phyloP scores from a whole-genome alignment of 2,113 vertebrate genomes.

The Bos javanicus region DNA sequence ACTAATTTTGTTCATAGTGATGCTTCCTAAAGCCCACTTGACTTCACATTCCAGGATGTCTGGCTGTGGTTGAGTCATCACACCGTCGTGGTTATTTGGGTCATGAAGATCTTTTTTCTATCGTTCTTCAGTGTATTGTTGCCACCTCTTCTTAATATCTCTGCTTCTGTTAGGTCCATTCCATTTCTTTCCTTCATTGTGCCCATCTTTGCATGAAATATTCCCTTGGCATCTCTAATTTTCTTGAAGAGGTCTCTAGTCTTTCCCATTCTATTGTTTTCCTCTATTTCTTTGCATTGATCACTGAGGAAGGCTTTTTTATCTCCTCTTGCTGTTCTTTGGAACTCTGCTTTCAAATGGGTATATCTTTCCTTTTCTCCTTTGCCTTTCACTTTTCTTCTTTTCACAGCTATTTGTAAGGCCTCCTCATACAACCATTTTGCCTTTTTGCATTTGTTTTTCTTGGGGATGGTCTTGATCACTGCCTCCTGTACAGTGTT shows the following conservation, averaged over 20 bases:
- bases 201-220: background rate
- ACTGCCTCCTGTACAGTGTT: background rate
- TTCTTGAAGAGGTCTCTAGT: background rate
- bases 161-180: background rate
- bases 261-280: background rate
- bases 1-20: background rate
- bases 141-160: background rate
- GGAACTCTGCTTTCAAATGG: background rate
- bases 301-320: background rate
- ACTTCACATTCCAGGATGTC: background rate
- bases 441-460: background rate
- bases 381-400: background rate
- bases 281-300: background rate
- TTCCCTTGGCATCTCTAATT: background rate
- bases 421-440: background rate
- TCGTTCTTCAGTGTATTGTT: background rate
- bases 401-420: background rate
- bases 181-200: background rate
- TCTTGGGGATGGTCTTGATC: background rate
- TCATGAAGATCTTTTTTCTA: background rate
- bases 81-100: background rate
- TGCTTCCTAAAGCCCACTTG: background rate
- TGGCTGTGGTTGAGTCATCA: background rate
- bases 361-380: background rate
- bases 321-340: background rate